These are phyloP conservation scores for Lontra canadensis DNA, from an alignment of 2,113 vertebrate species.

Conservation along the genomic window DNA sequence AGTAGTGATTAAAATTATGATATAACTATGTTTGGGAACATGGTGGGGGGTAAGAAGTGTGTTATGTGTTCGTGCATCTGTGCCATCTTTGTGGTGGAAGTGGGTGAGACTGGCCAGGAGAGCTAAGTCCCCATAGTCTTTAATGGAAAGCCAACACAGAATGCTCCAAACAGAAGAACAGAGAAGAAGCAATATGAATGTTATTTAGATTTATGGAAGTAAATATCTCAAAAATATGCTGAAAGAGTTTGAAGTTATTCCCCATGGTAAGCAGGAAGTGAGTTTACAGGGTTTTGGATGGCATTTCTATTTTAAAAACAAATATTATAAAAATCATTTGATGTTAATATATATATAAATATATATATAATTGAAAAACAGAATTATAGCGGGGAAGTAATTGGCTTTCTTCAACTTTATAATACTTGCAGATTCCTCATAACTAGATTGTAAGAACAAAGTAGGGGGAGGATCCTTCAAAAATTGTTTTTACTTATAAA, in stretches of 20 bases:
- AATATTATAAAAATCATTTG: neutral
- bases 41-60: neutral
- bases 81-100: neutral
- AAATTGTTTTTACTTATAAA: neutral
- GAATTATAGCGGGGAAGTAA: neutral
- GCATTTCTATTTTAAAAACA: neutral
- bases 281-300: neutral
- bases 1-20: neutral
- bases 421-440: neutral
- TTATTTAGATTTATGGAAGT: neutral
- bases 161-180: neutral
- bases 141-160: neutral
- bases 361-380: neutral
- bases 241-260: neutral
- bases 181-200: neutral
- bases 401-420: neutral
- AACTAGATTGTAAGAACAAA: conserved; percentile 12
- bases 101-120: neutral
- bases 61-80: neutral
- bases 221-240: neutral
- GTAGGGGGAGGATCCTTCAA: neutral
- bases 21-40: neutral
- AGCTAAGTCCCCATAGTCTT: neutral
- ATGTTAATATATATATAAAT: neutral
- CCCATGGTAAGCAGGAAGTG: neutral